Percentiles rank a stretch among this genome's conserved stretches.
phyloP scores from a whole-genome alignment of 2,797 vertebrate genomes.

The Capromys pilorides region DNA sequence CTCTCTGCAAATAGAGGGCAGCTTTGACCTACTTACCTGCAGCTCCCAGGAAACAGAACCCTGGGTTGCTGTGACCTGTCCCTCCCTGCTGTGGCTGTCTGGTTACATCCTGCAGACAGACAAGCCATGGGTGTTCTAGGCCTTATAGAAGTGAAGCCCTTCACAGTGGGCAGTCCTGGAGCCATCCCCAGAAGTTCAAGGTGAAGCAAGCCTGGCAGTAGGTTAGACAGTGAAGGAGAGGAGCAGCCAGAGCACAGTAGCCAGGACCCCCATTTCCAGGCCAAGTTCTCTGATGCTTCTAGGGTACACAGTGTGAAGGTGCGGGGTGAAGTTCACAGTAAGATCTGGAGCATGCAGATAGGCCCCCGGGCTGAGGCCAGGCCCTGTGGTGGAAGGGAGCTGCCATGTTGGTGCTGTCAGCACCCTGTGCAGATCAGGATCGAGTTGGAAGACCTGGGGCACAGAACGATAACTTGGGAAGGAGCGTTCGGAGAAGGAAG shows the following conservation, averaged over 20 bases:
- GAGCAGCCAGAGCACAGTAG: rapidly evolving
- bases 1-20: neutral
- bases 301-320: neutral
- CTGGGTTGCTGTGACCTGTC: neutral
- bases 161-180: neutral
- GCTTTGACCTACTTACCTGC: neutral
- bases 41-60: neutral
- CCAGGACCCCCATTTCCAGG: neutral
- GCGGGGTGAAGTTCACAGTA: neutral
- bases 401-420: rapidly evolving
- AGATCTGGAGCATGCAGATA: neutral
- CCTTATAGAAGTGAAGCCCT: neutral
- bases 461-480: neutral
- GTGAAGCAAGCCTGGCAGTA: neutral
- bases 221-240: neutral
- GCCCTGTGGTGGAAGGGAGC: neutral
- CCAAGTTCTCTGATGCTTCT: neutral
- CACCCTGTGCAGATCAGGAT: neutral
- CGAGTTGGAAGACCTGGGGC: neutral
- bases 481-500: neutral
- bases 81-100: neutral
- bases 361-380: neutral
- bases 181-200: neutral
- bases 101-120: neutral
- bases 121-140: neutral